These are phyloP conservation scores for Dryocosmus kuriphilus DNA, from an alignment of 2,888 invertebrate species.

Conservation along the genomic window DNA sequence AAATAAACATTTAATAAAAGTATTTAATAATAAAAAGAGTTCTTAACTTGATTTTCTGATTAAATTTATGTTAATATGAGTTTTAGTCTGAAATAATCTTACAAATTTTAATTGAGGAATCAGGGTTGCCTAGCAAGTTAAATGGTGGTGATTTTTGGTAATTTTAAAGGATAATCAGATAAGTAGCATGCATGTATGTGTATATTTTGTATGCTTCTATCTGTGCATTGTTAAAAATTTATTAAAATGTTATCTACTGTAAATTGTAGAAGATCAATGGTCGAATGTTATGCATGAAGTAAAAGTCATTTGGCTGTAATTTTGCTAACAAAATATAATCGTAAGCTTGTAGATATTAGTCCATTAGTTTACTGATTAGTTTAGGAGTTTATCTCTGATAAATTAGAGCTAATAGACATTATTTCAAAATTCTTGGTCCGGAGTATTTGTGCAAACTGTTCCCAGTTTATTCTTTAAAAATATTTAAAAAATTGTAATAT, in stretches of 20 bases:
- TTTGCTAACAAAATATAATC: not conserved
- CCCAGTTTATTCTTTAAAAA: not conserved
- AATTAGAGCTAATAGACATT: not conserved
- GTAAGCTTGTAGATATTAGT: not conserved
- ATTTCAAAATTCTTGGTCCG: not conserved
- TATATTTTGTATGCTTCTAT: conserved; percentile 12
- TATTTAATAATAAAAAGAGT: not conserved
- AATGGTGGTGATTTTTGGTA: not conserved
- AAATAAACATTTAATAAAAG: not conserved
- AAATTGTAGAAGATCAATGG: not conserved
- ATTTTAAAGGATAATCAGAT: not conserved
- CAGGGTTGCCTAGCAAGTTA: not conserved
- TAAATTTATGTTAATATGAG: not conserved
- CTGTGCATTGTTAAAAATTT: not conserved
- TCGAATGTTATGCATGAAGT: not conserved
- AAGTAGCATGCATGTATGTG: conserved; percentile 23
- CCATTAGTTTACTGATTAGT: not conserved
- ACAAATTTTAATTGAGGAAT: not conserved
- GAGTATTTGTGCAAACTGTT: not conserved
- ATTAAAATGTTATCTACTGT: not conserved
- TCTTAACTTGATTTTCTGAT: not conserved
- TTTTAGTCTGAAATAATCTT: not conserved
- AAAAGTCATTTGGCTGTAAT: conserved; percentile 3
- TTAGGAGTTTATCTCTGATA: not conserved
- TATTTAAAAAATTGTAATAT: no score